Evolutionary conservation across 1,140 invertebrate species (phyloP).

Genomic region (Temnothorax longispinosus): DNA sequence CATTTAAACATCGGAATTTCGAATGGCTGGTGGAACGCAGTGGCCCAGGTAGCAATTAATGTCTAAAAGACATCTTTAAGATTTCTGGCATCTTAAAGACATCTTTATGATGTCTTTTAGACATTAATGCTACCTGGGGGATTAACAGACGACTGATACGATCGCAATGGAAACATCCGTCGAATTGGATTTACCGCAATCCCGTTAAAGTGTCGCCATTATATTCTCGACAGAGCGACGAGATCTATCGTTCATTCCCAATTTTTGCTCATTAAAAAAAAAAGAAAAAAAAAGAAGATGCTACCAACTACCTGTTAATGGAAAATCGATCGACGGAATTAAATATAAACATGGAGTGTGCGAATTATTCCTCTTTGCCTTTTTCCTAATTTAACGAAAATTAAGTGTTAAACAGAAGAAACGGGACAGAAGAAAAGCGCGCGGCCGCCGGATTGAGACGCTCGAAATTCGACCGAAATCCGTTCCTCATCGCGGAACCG

Average conservation of each 20-base stretch:
- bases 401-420: background rate
- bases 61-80: no score
- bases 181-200: background rate
- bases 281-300: background rate
- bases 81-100: no score
- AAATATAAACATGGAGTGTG: background rate
- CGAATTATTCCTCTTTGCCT: background rate
- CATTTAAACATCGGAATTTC: background rate
- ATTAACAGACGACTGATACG: slow-evolving; percentile 24
- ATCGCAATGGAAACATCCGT: slow-evolving; percentile 6
- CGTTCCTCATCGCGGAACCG: background rate
- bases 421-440: slow-evolving; percentile 9
- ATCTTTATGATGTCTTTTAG: no score
- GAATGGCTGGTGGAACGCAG: background rate
- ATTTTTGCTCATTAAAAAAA: background rate
- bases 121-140: no score
- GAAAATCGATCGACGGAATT: slow-evolving; percentile 12
- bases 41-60: no score
- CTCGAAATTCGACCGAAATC: slow-evolving; percentile 32
- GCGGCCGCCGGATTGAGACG: slow-evolving; percentile 1
- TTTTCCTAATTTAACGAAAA: background rate
- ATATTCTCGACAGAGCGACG: background rate
- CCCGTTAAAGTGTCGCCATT: slow-evolving; percentile 17
- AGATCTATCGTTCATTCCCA: background rate
- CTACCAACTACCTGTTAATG: background rate